Percentiles rank a stretch among this genome's conserved stretches.
phyloP scores from a whole-genome alignment of 2,113 vertebrate species.

The Gnathonemus echidnorhynchus region DNA sequence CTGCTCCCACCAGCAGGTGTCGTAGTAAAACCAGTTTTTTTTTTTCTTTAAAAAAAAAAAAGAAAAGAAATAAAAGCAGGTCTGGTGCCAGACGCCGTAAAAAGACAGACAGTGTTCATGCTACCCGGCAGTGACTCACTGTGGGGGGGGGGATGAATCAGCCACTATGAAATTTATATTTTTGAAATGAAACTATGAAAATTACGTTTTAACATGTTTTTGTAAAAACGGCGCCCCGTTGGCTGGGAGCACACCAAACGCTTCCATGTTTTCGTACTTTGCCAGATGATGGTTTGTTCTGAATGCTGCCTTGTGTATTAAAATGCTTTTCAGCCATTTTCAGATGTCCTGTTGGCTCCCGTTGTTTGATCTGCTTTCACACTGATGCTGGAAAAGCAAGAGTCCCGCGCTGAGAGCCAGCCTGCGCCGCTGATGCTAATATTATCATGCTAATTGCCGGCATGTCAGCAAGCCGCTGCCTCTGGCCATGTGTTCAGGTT shows the following conservation, averaged over 20 bases:
- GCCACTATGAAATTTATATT: neutral
- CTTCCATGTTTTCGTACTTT: neutral
- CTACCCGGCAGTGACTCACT: neutral
- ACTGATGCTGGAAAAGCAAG: neutral
- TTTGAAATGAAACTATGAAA: neutral
- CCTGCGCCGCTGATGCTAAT: neutral
- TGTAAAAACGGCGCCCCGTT: neutral
- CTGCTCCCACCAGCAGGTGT: slow-evolving; percentile 7
- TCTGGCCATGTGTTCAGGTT: neutral
- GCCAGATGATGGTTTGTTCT: neutral
- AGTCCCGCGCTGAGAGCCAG: neutral
- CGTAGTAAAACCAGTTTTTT: neutral
- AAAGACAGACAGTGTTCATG: neutral
- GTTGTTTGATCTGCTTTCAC: neutral
- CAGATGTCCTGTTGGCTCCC: neutral
- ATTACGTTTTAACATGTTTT: neutral
- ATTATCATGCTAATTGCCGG: neutral
- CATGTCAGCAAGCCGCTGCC: neutral
- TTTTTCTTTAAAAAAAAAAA: too few relatives aligned
- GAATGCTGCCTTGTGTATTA: neutral
- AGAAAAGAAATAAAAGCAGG: neutral
- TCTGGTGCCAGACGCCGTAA: neutral
- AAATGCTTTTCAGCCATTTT: neutral
- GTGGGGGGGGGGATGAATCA: neutral
- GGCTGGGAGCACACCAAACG: neutral